Conservation (phyloP, 2,888 invertebrate genomes). For the Lepas anatifera region DNA sequence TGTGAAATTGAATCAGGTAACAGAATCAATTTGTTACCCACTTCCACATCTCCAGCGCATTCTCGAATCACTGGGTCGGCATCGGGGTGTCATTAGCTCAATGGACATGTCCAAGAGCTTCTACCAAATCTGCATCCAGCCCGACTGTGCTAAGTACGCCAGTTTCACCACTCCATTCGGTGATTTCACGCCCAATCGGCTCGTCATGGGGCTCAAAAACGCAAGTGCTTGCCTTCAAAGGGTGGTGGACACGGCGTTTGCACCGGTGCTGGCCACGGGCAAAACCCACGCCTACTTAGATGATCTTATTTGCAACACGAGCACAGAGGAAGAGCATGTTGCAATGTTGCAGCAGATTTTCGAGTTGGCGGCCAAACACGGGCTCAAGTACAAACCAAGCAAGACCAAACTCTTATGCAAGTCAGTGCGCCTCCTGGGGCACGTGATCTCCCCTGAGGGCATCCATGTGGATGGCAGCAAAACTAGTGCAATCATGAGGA, state of each 20-base stretch:
- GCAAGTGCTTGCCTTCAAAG: neutral
- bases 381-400: no score
- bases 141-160: neutral
- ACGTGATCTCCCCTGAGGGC: neutral
- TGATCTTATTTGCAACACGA: neutral
- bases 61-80: no score
- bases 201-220: neutral
- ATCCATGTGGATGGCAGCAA: no score
- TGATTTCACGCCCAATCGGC: no score
- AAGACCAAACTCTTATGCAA: neutral
- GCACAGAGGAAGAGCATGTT: neutral
- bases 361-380: neutral
- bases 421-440: neutral
- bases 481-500: neutral
- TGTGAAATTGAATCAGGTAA: neutral
- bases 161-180: neutral
- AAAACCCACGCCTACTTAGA: neutral
- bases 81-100: no score
- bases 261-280: neutral
- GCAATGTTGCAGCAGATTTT: neutral
- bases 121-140: neutral
- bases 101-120: neutral
- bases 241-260: neutral
- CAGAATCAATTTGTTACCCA: neutral
- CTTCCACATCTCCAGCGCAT: neutral